These are phyloP conservation scores for Chelonia mydas DNA, from an alignment of 2,797 vertebrate genomes.

Conservation along the genomic window DNA sequence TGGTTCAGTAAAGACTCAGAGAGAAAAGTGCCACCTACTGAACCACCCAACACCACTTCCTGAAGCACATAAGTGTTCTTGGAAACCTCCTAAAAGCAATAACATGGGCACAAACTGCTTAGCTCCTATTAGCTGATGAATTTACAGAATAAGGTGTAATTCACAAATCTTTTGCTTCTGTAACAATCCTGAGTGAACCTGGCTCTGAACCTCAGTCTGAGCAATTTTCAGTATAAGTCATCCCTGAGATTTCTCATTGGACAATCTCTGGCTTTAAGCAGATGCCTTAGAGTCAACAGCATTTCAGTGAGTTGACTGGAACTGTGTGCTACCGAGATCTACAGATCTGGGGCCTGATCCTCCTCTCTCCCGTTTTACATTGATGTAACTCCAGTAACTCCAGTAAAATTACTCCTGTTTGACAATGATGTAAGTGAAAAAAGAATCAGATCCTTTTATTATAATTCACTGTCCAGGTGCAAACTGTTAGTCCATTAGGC, in stretches of 20 bases:
- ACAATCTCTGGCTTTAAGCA: neutral
- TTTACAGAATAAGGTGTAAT: neutral
- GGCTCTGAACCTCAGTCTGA: neutral
- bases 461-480: neutral
- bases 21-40: neutral
- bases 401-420: neutral
- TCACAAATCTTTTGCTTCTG: neutral
- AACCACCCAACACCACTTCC: neutral
- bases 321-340: neutral
- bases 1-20: neutral
- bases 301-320: neutral
- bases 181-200: neutral
- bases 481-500: neutral
- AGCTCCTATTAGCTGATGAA: neutral
- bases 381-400: neutral
- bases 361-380: neutral
- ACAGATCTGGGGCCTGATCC: neutral
- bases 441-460: neutral
- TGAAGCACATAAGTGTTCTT: neutral
- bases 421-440: neutral
- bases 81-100: neutral
- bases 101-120: neutral
- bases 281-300: neutral
- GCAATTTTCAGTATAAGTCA: neutral
- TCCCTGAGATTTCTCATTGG: neutral